Evolutionary conservation across 2,888 invertebrate genomes (phyloP).

Genomic region (Lathronympha strigana): DNA sequence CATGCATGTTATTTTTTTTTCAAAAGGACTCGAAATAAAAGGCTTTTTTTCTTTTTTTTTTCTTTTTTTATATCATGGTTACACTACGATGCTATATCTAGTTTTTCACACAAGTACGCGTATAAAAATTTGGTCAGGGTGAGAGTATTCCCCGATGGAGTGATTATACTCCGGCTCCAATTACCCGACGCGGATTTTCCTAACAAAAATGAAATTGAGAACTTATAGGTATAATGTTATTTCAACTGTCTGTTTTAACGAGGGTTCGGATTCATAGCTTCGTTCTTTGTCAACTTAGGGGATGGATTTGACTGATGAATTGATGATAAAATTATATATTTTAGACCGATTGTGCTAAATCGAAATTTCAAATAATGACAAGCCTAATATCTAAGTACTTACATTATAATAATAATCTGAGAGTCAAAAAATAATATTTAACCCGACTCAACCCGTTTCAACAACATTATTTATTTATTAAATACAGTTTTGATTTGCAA

Average conservation of each 20-base stretch:
- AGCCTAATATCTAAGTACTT: neutral
- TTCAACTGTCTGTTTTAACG: conserved; percentile 24
- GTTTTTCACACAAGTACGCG: no score
- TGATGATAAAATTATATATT: conserved; percentile 5
- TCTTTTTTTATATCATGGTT: no score
- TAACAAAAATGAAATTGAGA: conserved; percentile 5
- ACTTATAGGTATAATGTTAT: conserved; percentile 1
- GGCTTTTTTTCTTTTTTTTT: no score
- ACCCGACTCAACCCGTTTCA: no score
- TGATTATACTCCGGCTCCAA: conserved; percentile 23
- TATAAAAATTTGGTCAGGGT: neutral
- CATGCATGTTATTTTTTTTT: no score
- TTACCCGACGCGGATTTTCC: conserved; percentile 11
- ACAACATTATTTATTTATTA: no score
- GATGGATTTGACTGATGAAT: conserved; percentile 1
- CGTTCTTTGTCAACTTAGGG: conserved; percentile 6
- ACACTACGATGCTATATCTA: no score
- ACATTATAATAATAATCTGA: no score
- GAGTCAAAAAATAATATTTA: no score
- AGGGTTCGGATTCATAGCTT: conserved; percentile 1
- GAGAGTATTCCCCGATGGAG: conserved; percentile 10
- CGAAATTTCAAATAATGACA: neutral
- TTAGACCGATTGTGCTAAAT: no score
- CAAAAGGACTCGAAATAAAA: no score
- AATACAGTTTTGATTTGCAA: no score